phyloP scores from a whole-genome alignment of 2,113 vertebrate genomes.

The Larimichthys polyactis region DNA sequence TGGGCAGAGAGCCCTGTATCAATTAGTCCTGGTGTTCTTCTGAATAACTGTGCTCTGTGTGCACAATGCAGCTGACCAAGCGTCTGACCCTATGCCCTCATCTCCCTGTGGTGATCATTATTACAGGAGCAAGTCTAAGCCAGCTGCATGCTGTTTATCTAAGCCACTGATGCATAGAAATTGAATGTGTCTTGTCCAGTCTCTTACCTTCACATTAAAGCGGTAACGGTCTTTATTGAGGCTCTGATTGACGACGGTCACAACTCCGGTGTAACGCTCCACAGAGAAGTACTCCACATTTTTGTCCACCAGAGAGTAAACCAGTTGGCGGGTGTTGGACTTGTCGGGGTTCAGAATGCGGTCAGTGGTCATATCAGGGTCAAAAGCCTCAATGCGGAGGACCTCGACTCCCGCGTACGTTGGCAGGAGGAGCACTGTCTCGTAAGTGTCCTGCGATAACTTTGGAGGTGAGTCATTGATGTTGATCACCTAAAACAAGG shows the following conservation, averaged over 20 bases:
- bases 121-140: background rate
- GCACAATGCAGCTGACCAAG: background rate
- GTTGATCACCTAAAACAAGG: slow-evolving; percentile 85
- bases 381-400: slow-evolving; percentile 90
- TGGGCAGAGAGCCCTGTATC: background rate
- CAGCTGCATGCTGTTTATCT: background rate
- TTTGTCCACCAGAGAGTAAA: slow-evolving; percentile 90
- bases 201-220: slow-evolving; percentile 86
- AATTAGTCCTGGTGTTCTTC: background rate
- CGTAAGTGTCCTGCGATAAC: slow-evolving; percentile 92
- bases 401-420: slow-evolving; percentile 93
- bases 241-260: slow-evolving; percentile 90
- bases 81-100: slow-evolving; percentile 14
- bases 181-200: background rate
- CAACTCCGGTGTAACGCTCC: slow-evolving; percentile 88
- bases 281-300: slow-evolving; percentile 89
- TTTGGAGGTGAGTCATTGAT: slow-evolving; percentile 96
- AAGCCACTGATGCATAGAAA: background rate
- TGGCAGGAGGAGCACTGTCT: slow-evolving; percentile 92
- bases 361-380: slow-evolving; percentile 90
- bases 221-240: slow-evolving; percentile 92
- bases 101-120: slow-evolving; percentile 13
- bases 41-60: slow-evolving; percentile 5
- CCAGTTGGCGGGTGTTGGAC: slow-evolving; percentile 84
- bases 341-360: slow-evolving; percentile 87